Percentiles rank a stretch among this genome's conserved stretches.
Conservation (phyloP, 2,797 vertebrate species). For the Acrossocheilus wenchowensis region DNA sequence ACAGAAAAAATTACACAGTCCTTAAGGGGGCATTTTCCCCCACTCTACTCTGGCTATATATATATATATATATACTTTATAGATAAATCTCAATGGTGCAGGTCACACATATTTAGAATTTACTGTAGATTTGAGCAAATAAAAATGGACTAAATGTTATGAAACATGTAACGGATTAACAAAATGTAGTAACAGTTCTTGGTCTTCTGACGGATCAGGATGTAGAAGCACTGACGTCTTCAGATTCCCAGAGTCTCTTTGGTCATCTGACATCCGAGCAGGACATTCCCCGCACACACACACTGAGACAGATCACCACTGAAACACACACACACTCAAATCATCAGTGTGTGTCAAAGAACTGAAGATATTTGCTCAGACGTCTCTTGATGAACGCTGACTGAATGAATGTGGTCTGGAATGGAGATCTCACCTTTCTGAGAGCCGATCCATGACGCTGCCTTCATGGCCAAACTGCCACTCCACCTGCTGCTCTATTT, state of each 20-base stretch:
- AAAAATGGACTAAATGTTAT: background rate
- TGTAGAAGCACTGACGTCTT: background rate
- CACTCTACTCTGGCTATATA: background rate
- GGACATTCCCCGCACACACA: conserved; percentile 24
- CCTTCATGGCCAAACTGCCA: conserved; percentile 83
- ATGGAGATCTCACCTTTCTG: conserved; percentile 71
- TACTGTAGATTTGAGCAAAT: background rate
- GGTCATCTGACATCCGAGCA: background rate
- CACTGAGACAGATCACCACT: conserved; percentile 4
- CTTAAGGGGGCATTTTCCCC: too few relatives aligned
- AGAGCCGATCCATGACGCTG: conserved; percentile 73
- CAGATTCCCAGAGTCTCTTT: background rate
- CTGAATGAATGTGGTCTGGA: conserved; percentile 13
- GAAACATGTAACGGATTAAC: background rate
- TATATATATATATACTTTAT: background rate
- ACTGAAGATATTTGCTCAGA: too few relatives aligned
- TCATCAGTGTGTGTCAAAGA: background rate
- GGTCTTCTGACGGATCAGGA: background rate
- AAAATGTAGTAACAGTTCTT: too few relatives aligned
- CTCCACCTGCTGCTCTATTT: conserved; percentile 71
- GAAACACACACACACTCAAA: background rate
- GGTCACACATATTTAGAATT: background rate
- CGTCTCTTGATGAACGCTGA: background rate
- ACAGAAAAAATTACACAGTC: too few relatives aligned
- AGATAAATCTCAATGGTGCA: background rate